A percentile compares a stretch with the other conserved stretches of the same genome.
Conservation (phyloP, 2,797 vertebrate genomes). For the Catostomus latipinnis region DNA sequence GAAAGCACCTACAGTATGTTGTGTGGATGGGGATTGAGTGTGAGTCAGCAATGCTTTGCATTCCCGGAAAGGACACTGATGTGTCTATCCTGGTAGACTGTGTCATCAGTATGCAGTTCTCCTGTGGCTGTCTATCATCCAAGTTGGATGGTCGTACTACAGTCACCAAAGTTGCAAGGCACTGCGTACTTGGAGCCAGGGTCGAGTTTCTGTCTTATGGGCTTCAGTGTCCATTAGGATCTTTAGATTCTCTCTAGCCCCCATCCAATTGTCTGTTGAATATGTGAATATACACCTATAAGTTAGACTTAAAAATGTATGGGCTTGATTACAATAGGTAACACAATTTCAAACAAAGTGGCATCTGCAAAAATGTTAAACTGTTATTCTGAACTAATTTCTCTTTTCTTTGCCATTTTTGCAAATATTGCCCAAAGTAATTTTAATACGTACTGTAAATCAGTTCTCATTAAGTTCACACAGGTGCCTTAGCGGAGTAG, state of each 20-base stretch:
- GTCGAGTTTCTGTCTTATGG: conserved; percentile 50
- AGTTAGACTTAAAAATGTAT: background rate
- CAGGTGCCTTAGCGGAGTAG: no score
- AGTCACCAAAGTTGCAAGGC: conserved; percentile 44
- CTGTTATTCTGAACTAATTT: background rate
- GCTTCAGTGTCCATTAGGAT: conserved; percentile 24
- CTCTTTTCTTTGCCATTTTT: background rate
- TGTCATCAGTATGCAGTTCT: conserved; percentile 52
- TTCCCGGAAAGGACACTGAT: conserved; percentile 42
- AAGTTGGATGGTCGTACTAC: conserved; percentile 19
- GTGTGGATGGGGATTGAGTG: conserved; percentile 31
- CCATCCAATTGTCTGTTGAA: conserved; percentile 11
- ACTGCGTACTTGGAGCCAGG: conserved; percentile 18
- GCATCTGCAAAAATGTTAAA: no score
- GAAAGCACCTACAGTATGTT: conserved; percentile 11
- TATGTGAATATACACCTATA: background rate
- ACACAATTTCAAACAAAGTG: background rate
- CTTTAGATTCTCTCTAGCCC: background rate
- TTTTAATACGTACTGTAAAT: no score
- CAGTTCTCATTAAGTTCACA: no score
- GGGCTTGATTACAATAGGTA: background rate
- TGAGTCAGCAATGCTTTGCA: conserved; percentile 51
- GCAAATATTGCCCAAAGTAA: no score
- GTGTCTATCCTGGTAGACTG: conserved; percentile 50
- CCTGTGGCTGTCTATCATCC: conserved; percentile 60